Evolutionary conservation across 2,797 vertebrate genomes (phyloP), one percentile per base, ranked within the genome.

Genomic region (Spinibarbus caldwelli): DNA sequence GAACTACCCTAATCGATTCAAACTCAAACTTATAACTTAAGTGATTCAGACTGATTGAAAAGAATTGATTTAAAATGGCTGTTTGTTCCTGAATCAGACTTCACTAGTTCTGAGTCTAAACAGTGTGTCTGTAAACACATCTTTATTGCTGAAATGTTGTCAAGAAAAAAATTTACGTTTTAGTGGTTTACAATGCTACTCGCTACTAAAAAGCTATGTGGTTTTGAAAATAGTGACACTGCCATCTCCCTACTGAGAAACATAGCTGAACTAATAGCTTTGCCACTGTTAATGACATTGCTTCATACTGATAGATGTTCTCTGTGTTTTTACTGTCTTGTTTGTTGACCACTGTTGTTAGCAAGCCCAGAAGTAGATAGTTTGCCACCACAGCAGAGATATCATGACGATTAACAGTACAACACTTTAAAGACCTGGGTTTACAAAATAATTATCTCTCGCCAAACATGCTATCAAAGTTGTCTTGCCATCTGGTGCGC

Each of bases 401-500:
- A 71, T 26, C 62, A 38, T n/a, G 12, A 57, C 17, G 2, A 29
- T 43, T 41, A 70, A 38, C 23, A 17, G 79, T 19, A 80, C 15
- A 11, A 81, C 15, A n/a, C 52, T 57, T 71, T 41, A 41, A 81
- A 81, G 47, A 71, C 3, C 23, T 19, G 23, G 45, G 47, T 23
- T 82, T 54, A 75, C 54, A 17, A 49, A 82, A 82, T 52, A 57
- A 64, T 47, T 15, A 36, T 73, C 14, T 47, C 71, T 64, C 14
- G 36, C 38, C 29, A 62, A 73, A 82, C 80, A 36, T 23, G 26
- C 54, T 73, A 64, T 82, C 54, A 38, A 83, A 83, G 31, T 9
- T 76, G 57, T 34, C 47, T 78, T 68, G 62, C 47, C 62, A 78
- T 78, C 82, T 78, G 82, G 45, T 84, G 34, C 19, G 31, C 62